Evolutionary conservation across 2,113 vertebrate species (phyloP).

Genomic region (Phaethon lepturus): DNA sequence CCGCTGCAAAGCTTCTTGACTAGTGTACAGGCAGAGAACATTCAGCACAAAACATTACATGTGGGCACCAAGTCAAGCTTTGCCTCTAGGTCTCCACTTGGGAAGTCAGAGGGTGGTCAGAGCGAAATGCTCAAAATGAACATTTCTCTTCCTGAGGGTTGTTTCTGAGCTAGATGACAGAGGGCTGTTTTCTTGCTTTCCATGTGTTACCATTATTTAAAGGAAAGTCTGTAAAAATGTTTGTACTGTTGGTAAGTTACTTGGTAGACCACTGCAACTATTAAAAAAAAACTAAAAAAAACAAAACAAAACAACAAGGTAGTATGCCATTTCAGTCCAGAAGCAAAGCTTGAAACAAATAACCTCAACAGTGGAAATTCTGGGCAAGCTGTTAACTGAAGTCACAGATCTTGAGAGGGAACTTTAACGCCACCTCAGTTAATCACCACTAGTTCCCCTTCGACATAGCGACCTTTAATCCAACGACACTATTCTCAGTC

Average conservation of each 20-base stretch:
- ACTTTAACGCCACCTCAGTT: neutral
- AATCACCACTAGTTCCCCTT: neutral
- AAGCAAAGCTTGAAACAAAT: constrained; percentile 17
- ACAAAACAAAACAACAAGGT: too few relatives aligned
- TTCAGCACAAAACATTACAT: neutral
- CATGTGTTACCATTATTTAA: neutral
- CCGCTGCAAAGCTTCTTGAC: neutral
- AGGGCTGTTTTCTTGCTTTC: neutral
- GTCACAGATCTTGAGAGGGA: neutral
- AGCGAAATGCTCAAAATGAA: neutral
- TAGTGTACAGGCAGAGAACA: neutral
- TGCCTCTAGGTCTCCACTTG: neutral
- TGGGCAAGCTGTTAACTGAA: neutral
- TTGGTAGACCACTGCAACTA: neutral
- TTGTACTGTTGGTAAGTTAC: neutral
- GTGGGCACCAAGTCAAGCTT: neutral
- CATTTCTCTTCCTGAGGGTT: neutral
- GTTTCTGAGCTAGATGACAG: neutral
- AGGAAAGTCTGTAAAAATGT: neutral
- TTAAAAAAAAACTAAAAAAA: neutral
- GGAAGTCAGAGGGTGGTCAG: neutral
- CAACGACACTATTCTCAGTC: neutral
- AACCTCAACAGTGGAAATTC: neutral
- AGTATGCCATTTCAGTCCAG: neutral
- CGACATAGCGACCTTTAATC: neutral